Base-by-base conservation (phyloP, 2,113 vertebrate species). In the Mola mola region DNA sequence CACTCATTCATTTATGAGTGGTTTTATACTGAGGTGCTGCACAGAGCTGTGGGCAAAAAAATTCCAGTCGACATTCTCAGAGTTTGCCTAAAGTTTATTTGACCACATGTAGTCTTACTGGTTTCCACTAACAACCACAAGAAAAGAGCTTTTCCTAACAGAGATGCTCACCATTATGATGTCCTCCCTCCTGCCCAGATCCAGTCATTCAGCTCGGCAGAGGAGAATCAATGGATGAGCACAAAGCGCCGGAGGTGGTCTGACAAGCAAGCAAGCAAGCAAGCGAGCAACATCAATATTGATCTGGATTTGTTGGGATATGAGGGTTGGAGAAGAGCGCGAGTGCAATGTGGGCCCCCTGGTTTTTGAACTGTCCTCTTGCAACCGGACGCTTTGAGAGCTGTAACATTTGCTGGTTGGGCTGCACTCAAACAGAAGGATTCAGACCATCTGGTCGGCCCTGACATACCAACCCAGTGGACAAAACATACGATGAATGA, bases 401-500 rank as follows among this genome's bases (percentile, higher is more conserved):
- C 26, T 4, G 10, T 4, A 12, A 12, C 28, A n/a, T 58, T 40
- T 10, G 6, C 1, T 16, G 15, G 66, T 52, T 55, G 33, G 34
- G 31, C 28, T 7, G n/a, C 0, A 8, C 34, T 31, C 2, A 28
- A 10, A 48, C 4, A 58, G 4, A 64, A 26, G 21, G 55, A 40
- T 49, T 22, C 64, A 22, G 7, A 56, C 13, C 66, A 76, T 81
- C 75, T 88, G 86, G 22, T 52, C 28, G 64, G 41, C 86, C 87
- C 84, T 78, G 79, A 81, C 67, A 65, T 63, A 65, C 42, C 62
- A 36, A 48, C 44, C 20, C 19, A 51, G 67, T n/a, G 75, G 67
- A 80, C 77, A 76, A 77, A 78, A 85, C 76, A 68, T 53, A 64
- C 50, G 71, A 83, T 25, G 62, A 44, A 59, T 87, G 83, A 90